Percentiles rank a stretch among this genome's conserved stretches.
Evolutionary conservation across 2,888 invertebrate species (phyloP).

Genomic region (Gryllus longicercus): DNA sequence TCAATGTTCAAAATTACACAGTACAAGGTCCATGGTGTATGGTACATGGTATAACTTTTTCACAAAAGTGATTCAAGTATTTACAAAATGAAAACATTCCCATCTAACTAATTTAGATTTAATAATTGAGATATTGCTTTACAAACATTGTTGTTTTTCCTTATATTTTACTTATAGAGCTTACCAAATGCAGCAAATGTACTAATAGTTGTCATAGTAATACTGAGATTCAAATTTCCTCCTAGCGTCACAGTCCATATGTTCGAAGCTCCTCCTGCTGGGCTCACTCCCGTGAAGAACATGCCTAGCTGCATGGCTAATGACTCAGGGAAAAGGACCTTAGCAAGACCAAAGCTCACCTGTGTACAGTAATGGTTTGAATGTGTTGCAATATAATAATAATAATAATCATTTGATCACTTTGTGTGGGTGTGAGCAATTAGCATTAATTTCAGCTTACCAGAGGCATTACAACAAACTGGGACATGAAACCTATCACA

Average conservation of each 20-base stretch:
- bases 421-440: neutral
- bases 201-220: constrained; percentile 91
- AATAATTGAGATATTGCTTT: neutral
- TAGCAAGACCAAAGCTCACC: constrained; percentile 71
- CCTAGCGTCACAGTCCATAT: constrained; percentile 90
- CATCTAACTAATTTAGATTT: neutral
- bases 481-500: constrained; percentile 70
- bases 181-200: constrained; percentile 82
- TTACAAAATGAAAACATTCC: too few species aligned
- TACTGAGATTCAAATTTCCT: constrained; percentile 88
- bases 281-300: constrained; percentile 86
- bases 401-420: neutral
- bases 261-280: constrained; percentile 94
- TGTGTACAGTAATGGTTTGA: constrained; percentile 43
- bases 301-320: constrained; percentile 75
- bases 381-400: neutral
- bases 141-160: neutral
- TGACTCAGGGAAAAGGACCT: constrained; percentile 64
- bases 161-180: constrained; percentile 34
- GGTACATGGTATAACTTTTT: too few species aligned
- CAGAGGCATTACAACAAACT: constrained; percentile 83
- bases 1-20: too few species aligned
- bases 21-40: too few species aligned
- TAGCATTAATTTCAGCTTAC: constrained; percentile 50
- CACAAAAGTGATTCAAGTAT: too few species aligned